A percentile compares a stretch with the other conserved stretches of the same genome.
phyloP scores from a whole-genome alignment of 92 coral and sea anemone species.

The Porites evermanni region DNA sequence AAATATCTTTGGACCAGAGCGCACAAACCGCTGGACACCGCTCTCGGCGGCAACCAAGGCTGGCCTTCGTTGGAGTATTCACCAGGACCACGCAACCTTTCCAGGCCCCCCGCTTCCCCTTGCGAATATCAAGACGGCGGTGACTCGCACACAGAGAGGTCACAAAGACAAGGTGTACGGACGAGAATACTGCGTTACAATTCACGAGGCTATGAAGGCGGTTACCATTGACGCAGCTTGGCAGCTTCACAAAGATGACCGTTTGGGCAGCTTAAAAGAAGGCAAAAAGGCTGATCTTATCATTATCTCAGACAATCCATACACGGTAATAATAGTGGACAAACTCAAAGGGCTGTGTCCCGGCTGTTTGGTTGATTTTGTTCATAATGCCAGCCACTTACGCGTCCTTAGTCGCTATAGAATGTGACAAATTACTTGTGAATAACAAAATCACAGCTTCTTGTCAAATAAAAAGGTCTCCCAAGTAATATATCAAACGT shows the following conservation, averaged over 20 bases:
- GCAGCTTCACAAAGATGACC: slow-evolving; percentile 58
- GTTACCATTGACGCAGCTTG: slow-evolving; percentile 74
- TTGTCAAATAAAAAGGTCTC: too few relatives aligned
- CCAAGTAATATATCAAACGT: too few relatives aligned
- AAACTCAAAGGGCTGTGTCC: too few relatives aligned
- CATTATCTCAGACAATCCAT: slow-evolving; percentile 57
- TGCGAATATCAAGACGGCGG: slow-evolving; percentile 68
- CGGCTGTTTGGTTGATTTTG: too few relatives aligned
- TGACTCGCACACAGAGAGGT: slow-evolving; percentile 61
- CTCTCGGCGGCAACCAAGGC: slow-evolving; percentile 67
- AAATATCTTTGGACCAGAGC: slow-evolving; percentile 60
- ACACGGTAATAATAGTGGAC: background rate
- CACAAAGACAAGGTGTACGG: slow-evolving; percentile 63
- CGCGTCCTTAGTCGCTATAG: too few relatives aligned
- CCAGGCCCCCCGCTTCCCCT: slow-evolving; percentile 69
- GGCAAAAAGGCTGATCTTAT: slow-evolving; percentile 66
- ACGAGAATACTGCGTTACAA: slow-evolving; percentile 53
- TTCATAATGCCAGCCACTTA: too few relatives aligned
- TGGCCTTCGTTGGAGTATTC: slow-evolving; percentile 70
- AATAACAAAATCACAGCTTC: too few relatives aligned
- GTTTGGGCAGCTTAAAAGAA: slow-evolving; percentile 30
- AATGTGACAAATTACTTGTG: too few relatives aligned
- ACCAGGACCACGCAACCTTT: slow-evolving; percentile 65
- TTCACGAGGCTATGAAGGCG: slow-evolving; percentile 70
- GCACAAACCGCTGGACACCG: slow-evolving; percentile 83